These are phyloP conservation scores for Rhodeus uyekii DNA, from an alignment of 2,797 vertebrate genomes.

Conservation along the genomic window DNA sequence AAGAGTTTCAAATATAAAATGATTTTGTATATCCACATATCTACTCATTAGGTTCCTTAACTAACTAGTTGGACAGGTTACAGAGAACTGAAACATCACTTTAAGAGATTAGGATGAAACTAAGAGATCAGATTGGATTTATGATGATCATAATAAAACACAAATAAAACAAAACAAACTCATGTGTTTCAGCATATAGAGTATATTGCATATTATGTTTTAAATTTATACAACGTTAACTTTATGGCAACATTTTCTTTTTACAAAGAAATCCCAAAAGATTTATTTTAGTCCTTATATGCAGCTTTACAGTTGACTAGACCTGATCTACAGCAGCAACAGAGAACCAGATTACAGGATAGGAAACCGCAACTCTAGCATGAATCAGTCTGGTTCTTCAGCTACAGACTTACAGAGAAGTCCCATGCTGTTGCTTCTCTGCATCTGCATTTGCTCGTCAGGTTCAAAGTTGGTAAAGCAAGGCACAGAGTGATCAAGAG, in stretches of 20 bases:
- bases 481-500: conserved; percentile 87
- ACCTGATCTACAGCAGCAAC: neutral
- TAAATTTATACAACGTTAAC: neutral
- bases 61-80: neutral
- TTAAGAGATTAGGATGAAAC: neutral
- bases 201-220: no score
- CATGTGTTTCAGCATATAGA: no score
- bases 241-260: neutral
- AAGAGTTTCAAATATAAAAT: neutral
- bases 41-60: neutral
- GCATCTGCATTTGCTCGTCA: conserved; percentile 85
- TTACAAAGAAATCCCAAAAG: neutral
- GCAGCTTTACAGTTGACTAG: neutral
- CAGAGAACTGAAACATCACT: neutral
- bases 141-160: neutral
- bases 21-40: neutral
- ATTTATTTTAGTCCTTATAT: neutral
- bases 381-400: conserved; percentile 20
- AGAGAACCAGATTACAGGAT: neutral
- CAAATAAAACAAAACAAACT: no score
- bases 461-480: conserved; percentile 82
- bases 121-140: neutral
- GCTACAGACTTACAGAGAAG: conserved; percentile 86
- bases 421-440: conserved; percentile 93
- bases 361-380: neutral